A percentile compares a stretch with the other conserved stretches of the same genome.
Evolutionary conservation across 30 jellyfish, hydroid and myxozoan genomes (phyloP).

Genomic region (Chironex yamaguchii): DNA sequence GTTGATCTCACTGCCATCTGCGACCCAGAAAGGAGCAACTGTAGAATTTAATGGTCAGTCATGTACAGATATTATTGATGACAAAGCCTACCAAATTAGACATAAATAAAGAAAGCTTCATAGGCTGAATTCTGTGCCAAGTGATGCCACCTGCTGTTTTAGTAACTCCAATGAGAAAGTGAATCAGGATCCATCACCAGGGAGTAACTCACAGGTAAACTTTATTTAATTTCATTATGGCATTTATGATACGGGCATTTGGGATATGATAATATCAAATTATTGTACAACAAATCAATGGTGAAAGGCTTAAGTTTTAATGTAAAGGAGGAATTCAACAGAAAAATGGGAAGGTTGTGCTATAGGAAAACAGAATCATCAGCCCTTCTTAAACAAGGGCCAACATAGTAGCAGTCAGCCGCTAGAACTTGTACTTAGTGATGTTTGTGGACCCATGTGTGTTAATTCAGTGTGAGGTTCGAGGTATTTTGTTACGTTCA

Average conservation of each 20-base stretch:
- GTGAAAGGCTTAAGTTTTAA: constrained; percentile 34
- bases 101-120: constrained; percentile 53
- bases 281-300: background rate
- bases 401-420: background rate
- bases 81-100: constrained; percentile 4
- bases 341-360: constrained; percentile 74
- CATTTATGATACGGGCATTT: constrained; percentile 62
- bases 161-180: background rate
- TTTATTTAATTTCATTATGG: constrained; percentile 51
- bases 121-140: constrained; percentile 7
- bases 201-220: no score
- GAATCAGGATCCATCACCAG: no score
- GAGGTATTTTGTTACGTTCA: constrained; percentile 60
- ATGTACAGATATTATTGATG: constrained; percentile 14
- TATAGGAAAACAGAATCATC: constrained; percentile 25
- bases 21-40: constrained; percentile 51
- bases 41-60: constrained; percentile 24
- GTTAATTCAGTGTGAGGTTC: constrained; percentile 70
- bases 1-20: constrained; percentile 40
- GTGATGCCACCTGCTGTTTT: constrained; percentile 1
- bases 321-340: background rate
- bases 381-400: constrained; percentile 34
- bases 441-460: constrained; percentile 69
- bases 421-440: constrained; percentile 44
- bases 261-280: constrained; percentile 57